phyloP scores from a whole-genome alignment of 2,888 invertebrate genomes.

The Agrotis exclamationis region DNA sequence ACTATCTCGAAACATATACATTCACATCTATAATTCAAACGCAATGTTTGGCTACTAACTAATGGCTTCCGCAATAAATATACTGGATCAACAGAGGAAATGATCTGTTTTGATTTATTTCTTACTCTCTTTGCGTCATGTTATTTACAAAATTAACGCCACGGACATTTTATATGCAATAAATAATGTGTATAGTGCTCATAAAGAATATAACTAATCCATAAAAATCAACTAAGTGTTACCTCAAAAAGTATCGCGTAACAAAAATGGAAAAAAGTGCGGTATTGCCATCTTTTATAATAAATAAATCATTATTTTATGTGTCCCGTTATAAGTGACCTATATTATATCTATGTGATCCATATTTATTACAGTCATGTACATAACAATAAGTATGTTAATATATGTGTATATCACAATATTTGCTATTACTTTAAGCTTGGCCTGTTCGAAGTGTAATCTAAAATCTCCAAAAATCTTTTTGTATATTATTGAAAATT shows the following conservation, averaged over 20 bases:
- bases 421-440: conserved; percentile 88
- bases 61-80: conserved; percentile 58
- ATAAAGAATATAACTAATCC: conserved; percentile 4
- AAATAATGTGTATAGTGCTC: background rate
- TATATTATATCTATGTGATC: conserved; percentile 79
- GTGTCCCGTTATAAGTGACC: conserved; percentile 82
- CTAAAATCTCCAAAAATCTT: conserved; percentile 86
- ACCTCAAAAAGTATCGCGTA: conserved; percentile 64
- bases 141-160: conserved; percentile 20
- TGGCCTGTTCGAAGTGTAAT: conserved; percentile 88
- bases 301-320: conserved; percentile 70
- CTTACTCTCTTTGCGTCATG: conserved; percentile 21
- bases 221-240: conserved; percentile 10
- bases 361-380: conserved; percentile 78
- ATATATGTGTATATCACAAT: conserved; percentile 81
- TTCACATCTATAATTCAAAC: conserved; percentile 44
- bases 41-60: conserved; percentile 38
- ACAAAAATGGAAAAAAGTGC: conserved; percentile 55
- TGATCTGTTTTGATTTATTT: conserved; percentile 47
- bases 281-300: conserved; percentile 80
- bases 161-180: conserved; percentile 9
- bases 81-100: conserved; percentile 45
- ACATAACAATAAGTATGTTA: conserved; percentile 80
- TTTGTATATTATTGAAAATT: conserved; percentile 91
- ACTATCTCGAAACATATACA: conserved; percentile 41